phyloP scores from a whole-genome alignment of 2,113 vertebrate genomes.

The Sminthopsis crassicaudata region DNA sequence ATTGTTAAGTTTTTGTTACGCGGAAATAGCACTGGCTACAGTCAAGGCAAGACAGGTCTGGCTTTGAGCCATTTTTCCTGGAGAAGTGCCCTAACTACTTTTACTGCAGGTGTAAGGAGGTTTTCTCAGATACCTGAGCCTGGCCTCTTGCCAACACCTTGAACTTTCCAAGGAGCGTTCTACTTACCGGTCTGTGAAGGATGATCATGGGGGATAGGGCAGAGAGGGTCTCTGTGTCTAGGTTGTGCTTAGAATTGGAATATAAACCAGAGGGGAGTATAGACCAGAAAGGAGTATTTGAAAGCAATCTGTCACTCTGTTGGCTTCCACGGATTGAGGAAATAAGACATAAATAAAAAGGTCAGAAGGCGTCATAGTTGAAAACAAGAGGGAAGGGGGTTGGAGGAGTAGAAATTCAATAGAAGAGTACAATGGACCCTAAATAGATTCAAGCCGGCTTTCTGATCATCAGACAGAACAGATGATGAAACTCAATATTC shows the following conservation, averaged over 20 bases:
- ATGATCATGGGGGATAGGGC: conserved; percentile 69
- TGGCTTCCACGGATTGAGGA: conserved; percentile 14
- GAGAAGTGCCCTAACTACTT: not conserved
- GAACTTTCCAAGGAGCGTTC: not conserved
- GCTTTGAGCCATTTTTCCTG: conserved; percentile 54
- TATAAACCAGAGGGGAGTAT: conserved; percentile 44
- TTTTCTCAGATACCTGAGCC: conserved; percentile 56
- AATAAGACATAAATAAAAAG: not conserved
- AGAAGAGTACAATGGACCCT: not conserved
- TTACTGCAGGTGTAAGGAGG: conserved; percentile 14
- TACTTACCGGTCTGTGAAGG: conserved; percentile 67
- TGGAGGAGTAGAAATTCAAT: not conserved
- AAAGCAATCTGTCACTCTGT: conserved; percentile 12
- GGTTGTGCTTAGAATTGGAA: conserved; percentile 76
- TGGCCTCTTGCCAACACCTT: not conserved
- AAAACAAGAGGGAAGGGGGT: not conserved
- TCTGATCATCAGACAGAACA: not conserved
- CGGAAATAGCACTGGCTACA: not conserved
- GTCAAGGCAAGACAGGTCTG: conserved; percentile 63
- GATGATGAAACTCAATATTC: not conserved
- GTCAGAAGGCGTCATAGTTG: not conserved
- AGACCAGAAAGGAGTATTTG: not conserved
- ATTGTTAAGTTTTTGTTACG: conserved; percentile 65
- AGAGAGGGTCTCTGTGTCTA: conserved; percentile 74
- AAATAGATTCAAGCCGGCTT: not conserved